Evolutionary conservation across 2,113 vertebrate species (phyloP), one percentile per base, ranked within the genome.

Genomic region (Saccopteryx bilineata): DNA sequence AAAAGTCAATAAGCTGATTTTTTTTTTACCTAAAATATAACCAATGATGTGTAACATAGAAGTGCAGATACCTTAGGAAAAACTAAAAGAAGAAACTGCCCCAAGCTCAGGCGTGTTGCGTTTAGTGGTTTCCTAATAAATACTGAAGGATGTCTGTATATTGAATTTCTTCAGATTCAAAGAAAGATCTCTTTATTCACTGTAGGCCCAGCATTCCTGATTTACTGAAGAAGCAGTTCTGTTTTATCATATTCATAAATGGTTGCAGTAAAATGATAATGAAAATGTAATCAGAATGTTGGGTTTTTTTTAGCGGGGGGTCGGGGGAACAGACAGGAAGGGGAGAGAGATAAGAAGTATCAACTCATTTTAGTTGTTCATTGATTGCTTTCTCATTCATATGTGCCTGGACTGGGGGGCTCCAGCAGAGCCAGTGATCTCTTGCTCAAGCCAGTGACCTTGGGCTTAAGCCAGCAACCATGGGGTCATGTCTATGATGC

Each of bases 211-310:
- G 46, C 0, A 66, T 86, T 33, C 94, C 69, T 33, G 52, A 89
- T 26, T 83, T 94, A 50, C 31, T 0, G 11, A 89, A 91, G 80
- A 81, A 14, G 33, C 72, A 72, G 19, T 17, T 87, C 18, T 65
- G 50, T 52, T 96, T 93, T 66, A 48, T 52, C 66, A 58, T 52
- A 58, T 93, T 97, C 97, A 94, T 80, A 12, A 15, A 90, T 94
- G 71, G 87, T 89, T 75, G 75, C 46, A 96, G 93, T 13, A 66
- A 52, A 96, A 97, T 93, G 63, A 91, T 93, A 71, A 95, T 50
- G 60, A 95, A 96, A 97, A 90, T 58, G 2, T 93, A 96, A 82
- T 88, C 63, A 28, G 92, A 93, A 93, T 61, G 50, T 85, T 2
- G 2, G 80, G 31, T 39, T 39, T 39, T 39, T 39, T 39, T 39